Evolutionary conservation across 2,888 invertebrate genomes (phyloP).

Genomic region (Agrotis puta): DNA sequence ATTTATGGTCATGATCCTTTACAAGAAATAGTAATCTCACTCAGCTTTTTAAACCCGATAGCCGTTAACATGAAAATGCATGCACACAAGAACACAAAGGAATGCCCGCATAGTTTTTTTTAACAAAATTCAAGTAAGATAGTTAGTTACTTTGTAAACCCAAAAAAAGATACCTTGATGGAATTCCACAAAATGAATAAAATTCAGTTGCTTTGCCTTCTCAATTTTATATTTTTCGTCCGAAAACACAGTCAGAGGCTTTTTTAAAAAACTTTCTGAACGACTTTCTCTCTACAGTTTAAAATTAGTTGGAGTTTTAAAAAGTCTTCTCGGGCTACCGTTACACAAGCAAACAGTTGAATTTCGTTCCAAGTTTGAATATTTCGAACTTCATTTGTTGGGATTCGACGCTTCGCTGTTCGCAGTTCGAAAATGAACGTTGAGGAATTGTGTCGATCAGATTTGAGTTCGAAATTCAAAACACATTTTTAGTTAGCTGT

Average conservation of each 20-base stretch:
- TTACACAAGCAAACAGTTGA: slow-evolving; percentile 44
- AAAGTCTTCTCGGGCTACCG: slow-evolving; percentile 18
- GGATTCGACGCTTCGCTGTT: slow-evolving; percentile 17
- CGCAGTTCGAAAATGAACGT: slow-evolving; percentile 38
- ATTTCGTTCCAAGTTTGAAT: slow-evolving; percentile 45
- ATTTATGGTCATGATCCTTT: too few species aligned
- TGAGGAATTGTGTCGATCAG: slow-evolving; percentile 27
- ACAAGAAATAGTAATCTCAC: background rate
- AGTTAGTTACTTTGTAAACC: background rate
- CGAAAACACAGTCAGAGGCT: background rate
- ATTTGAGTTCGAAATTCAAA: slow-evolving; percentile 29
- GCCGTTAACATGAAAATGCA: slow-evolving; percentile 4
- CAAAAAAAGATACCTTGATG: slow-evolving; percentile 4
- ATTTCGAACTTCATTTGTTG: slow-evolving; percentile 39
- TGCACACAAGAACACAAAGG: slow-evolving; percentile 12
- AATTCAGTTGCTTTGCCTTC: background rate
- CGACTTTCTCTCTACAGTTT: slow-evolving; percentile 16
- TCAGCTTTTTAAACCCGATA: background rate
- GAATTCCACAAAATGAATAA: slow-evolving; percentile 23
- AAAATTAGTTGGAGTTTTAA: slow-evolving; percentile 20
- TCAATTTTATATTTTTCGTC: slow-evolving; percentile 1
- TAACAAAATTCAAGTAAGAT: slow-evolving; percentile 13
- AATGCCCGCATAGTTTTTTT: slow-evolving; percentile 17
- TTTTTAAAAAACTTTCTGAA: slow-evolving; percentile 2
- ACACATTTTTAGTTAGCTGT: background rate